phyloP scores from a whole-genome alignment of 2,113 vertebrate genomes.

The Amblyornis subalaris region DNA sequence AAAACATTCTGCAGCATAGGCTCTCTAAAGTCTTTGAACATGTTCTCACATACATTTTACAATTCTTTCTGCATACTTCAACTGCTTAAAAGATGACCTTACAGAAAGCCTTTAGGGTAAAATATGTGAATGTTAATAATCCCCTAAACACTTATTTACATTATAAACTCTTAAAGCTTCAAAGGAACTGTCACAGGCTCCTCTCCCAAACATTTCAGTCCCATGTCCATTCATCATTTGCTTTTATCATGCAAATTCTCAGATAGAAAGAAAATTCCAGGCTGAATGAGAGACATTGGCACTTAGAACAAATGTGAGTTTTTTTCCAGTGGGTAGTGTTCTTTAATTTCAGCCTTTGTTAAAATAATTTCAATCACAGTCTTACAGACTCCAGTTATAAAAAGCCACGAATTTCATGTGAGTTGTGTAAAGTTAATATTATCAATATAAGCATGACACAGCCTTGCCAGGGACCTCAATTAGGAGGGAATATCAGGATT shows the following conservation, averaged over 20 bases:
- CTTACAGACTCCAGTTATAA: neutral
- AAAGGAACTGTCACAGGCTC: slow-evolving; percentile 16
- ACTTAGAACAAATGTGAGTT: neutral
- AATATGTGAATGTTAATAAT: slow-evolving; percentile 35
- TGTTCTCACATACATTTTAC: neutral
- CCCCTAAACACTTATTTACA: slow-evolving; percentile 41
- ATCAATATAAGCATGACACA: neutral
- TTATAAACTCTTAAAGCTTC: slow-evolving; percentile 38
- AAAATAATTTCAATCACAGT: neutral
- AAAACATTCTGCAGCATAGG: neutral
- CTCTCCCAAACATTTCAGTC: slow-evolving; percentile 28
- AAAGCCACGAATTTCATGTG: neutral
- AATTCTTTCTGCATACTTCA: neutral
- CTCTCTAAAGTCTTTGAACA: neutral
- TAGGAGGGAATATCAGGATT: neutral
- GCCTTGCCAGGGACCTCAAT: neutral
- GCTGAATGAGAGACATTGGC: neutral
- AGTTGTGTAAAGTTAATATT: neutral
- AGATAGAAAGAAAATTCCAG: neutral
- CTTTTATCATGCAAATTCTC: slow-evolving; percentile 34
- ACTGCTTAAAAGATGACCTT: slow-evolving; percentile 20
- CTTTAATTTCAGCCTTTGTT: neutral
- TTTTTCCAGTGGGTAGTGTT: neutral
- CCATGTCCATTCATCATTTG: neutral
- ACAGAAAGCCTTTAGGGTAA: slow-evolving; percentile 15